Evolutionary conservation across 1,140 invertebrate species (phyloP).

Genomic region (Arctopsyche grandis): DNA sequence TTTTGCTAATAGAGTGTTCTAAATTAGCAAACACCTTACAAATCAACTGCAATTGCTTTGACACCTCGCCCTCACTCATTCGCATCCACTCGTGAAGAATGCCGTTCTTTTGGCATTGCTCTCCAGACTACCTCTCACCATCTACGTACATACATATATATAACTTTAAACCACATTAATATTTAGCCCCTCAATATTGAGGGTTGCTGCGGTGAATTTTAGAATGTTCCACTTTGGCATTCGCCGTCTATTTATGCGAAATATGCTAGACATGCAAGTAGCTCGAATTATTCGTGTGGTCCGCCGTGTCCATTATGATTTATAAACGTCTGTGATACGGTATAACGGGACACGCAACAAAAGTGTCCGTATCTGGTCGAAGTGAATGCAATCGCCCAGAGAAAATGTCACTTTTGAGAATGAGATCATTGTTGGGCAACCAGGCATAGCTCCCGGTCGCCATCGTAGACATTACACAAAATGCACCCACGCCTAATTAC

Average conservation of each 20-base stretch:
- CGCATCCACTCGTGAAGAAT: neutral
- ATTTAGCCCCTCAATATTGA: neutral
- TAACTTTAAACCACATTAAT: neutral
- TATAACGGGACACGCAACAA: neutral
- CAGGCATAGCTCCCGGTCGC: neutral
- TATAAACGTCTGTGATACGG: neutral
- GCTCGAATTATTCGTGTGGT: neutral
- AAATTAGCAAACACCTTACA: neutral
- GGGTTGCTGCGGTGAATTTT: neutral
- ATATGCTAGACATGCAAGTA: neutral
- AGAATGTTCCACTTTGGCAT: neutral
- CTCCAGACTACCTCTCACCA: neutral
- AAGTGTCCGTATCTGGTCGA: neutral
- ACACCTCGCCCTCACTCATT: neutral
- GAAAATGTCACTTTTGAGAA: slow-evolving; percentile 20
- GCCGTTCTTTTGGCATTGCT: neutral
- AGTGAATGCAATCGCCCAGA: neutral
- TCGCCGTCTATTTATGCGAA: neutral
- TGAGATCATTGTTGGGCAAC: slow-evolving; percentile 9
- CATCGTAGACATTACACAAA: neutral
- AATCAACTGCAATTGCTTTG: neutral
- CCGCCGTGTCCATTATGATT: neutral
- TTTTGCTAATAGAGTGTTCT: neutral
- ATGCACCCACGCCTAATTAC: neutral
- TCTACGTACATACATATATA: neutral